Evolutionary conservation across 2,888 invertebrate genomes (phyloP).

Genomic region (Plebejus argus): DNA sequence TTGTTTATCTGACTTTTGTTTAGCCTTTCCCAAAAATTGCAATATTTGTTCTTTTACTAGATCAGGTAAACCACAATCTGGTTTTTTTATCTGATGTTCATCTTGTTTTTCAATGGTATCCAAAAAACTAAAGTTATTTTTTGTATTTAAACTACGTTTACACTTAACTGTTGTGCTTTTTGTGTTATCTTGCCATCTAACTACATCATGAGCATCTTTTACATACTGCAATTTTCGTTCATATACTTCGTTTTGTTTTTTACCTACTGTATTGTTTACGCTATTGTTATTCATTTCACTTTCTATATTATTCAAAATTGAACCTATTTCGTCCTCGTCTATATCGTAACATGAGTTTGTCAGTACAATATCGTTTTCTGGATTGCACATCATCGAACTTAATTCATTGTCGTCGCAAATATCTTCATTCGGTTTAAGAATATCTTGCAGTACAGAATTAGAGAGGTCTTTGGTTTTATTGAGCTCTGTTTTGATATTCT

Average conservation of each 20-base stretch:
- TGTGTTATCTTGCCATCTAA: not conserved
- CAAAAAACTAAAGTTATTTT: slow-evolving; percentile 60
- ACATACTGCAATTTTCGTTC: not conserved
- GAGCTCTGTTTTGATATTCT: slow-evolving; percentile 49
- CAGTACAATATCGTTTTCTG: slow-evolving; percentile 42
- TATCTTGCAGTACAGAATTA: slow-evolving; percentile 45
- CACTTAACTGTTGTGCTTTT: not conserved
- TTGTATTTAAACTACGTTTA: slow-evolving; percentile 43
- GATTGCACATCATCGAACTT: slow-evolving; percentile 30
- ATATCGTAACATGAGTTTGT: slow-evolving; percentile 43
- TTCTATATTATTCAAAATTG: slow-evolving; percentile 63
- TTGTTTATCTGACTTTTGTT: slow-evolving; percentile 41
- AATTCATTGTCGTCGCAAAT: slow-evolving; percentile 30
- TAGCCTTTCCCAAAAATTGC: slow-evolving; percentile 54
- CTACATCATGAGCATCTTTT: not conserved
- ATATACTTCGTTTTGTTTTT: not conserved
- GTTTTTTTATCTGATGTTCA: slow-evolving; percentile 48
- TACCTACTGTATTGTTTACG: slow-evolving; percentile 6
- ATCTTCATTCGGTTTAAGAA: slow-evolving; percentile 36
- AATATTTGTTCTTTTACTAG: slow-evolving; percentile 59
- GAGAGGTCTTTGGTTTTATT: slow-evolving; percentile 46
- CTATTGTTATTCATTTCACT: slow-evolving; percentile 52
- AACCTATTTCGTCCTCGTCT: slow-evolving; percentile 57
- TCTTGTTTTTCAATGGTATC: slow-evolving; percentile 56
- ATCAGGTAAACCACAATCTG: slow-evolving; percentile 54